Evolutionary conservation across 2,888 invertebrate species (phyloP).

Genomic region (Crocallis elinguaria): DNA sequence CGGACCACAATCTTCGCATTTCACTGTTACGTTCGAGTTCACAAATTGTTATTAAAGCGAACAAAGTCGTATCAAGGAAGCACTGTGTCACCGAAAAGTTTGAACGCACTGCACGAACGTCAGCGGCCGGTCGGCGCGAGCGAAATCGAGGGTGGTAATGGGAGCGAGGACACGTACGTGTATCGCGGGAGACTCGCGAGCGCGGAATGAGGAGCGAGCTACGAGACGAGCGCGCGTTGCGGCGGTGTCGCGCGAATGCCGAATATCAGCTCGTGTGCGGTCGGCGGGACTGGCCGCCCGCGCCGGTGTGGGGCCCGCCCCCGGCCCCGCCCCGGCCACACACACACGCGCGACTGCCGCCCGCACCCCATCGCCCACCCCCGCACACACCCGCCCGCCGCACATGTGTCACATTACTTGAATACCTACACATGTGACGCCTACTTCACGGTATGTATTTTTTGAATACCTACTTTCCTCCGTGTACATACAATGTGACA

Average conservation of each 20-base stretch:
- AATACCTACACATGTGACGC: slow-evolving; percentile 80
- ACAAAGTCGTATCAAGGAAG: slow-evolving; percentile 40
- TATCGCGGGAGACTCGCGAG: slow-evolving; percentile 64
- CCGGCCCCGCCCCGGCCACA: slow-evolving; percentile 66
- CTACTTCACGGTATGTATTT: slow-evolving; percentile 74
- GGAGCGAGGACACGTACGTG: slow-evolving; percentile 61
- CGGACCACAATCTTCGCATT: slow-evolving; percentile 68
- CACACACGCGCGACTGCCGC: slow-evolving; percentile 59
- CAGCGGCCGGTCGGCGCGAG: slow-evolving; percentile 44
- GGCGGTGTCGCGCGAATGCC: slow-evolving; percentile 72
- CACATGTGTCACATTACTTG: slow-evolving; percentile 72
- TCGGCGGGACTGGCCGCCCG: slow-evolving; percentile 62
- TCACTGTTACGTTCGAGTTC: slow-evolving; percentile 52
- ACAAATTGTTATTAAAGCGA: slow-evolving; percentile 23
- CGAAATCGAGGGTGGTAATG: slow-evolving; percentile 50
- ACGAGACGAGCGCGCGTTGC: slow-evolving; percentile 60
- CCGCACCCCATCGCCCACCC: slow-evolving; percentile 55
- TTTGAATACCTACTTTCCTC: slow-evolving; percentile 65
- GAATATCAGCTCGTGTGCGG: slow-evolving; percentile 62
- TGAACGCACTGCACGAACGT: slow-evolving; percentile 60
- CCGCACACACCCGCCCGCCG: slow-evolving; percentile 54
- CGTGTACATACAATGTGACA: slow-evolving; percentile 26
- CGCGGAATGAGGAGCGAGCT: slow-evolving; percentile 58
- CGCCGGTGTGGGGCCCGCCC: slow-evolving; percentile 66
- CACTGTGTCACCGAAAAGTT: slow-evolving; percentile 60